phyloP scores from a whole-genome alignment of 2,113 vertebrate species.

The Otis tarda region DNA sequence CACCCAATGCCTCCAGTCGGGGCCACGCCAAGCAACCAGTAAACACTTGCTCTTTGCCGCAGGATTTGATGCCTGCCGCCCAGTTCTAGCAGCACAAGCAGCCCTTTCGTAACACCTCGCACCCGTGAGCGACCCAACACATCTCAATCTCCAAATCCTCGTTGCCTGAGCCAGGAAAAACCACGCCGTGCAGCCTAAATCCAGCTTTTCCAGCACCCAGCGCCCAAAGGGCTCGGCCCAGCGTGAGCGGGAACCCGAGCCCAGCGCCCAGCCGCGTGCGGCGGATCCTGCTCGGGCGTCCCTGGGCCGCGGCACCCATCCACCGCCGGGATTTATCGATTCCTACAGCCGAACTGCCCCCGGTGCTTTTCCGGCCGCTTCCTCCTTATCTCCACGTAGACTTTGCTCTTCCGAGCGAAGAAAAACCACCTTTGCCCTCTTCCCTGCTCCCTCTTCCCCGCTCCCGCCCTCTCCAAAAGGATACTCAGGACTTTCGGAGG shows the following conservation, averaged over 20 bases:
- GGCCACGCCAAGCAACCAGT: not conserved
- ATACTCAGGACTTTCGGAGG: not conserved
- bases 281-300: not conserved
- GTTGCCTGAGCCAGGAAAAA: no score
- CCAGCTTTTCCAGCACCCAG: not conserved
- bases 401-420: not conserved
- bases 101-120: no score
- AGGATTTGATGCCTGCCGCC: no score
- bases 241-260: rapidly evolving
- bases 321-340: not conserved
- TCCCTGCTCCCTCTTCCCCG: not conserved
- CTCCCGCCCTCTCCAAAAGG: not conserved
- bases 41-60: not conserved
- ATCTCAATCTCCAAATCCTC: no score
- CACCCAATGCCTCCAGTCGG: rapidly evolving
- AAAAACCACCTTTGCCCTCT: not conserved
- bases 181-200: no score
- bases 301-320: not conserved
- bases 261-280: not conserved
- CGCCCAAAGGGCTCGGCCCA: not conserved
- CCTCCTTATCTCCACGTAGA: not conserved
- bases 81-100: no score
- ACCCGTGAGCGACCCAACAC: rapidly evolving
- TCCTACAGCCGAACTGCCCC: not conserved
- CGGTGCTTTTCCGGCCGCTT: not conserved